These are phyloP conservation scores for Myotis brandtii DNA, from an alignment of 2,113 vertebrate species.

Conservation along the genomic window DNA sequence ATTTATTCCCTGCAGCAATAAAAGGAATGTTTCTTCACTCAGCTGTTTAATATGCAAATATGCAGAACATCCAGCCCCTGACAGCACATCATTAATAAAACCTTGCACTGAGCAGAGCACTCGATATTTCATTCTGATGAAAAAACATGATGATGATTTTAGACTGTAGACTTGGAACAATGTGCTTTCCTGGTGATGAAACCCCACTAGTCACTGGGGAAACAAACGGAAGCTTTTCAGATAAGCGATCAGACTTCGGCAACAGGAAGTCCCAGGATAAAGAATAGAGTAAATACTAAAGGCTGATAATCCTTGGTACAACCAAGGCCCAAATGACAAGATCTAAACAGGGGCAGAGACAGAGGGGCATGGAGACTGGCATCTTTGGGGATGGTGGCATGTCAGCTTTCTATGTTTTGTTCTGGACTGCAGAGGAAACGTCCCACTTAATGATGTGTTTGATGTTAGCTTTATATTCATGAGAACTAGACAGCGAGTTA, in stretches of 20 bases:
- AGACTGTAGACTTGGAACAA: constrained; percentile 94
- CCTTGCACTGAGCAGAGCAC: constrained; percentile 94
- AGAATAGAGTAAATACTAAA: background rate
- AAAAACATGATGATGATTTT: constrained; percentile 99
- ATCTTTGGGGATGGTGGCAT: background rate
- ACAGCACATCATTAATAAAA: constrained; percentile 99
- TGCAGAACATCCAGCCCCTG: constrained; percentile 99
- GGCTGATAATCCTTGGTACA: background rate
- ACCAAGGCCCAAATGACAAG: background rate
- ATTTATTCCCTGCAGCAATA: constrained; percentile 99
- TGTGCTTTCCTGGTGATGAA: constrained; percentile 89
- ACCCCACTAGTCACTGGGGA: constrained; percentile 80
- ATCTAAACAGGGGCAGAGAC: background rate
- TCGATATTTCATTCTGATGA: constrained; percentile 99
- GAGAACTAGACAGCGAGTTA: background rate
- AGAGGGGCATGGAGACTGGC: background rate
- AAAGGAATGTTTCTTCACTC: constrained; percentile 95
- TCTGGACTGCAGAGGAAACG: background rate
- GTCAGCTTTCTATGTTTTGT: background rate
- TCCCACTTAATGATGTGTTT: background rate
- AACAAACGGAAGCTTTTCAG: constrained; percentile 62
- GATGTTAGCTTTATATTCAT: background rate
- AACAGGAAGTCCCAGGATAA: constrained; percentile 59
- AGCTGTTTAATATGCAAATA: constrained; percentile 99
- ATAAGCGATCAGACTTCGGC: constrained; percentile 72